Evolutionary conservation across 2,888 invertebrate species (phyloP), one percentile per base, ranked within the genome.

Genomic region (Stenodema calcarata): DNA sequence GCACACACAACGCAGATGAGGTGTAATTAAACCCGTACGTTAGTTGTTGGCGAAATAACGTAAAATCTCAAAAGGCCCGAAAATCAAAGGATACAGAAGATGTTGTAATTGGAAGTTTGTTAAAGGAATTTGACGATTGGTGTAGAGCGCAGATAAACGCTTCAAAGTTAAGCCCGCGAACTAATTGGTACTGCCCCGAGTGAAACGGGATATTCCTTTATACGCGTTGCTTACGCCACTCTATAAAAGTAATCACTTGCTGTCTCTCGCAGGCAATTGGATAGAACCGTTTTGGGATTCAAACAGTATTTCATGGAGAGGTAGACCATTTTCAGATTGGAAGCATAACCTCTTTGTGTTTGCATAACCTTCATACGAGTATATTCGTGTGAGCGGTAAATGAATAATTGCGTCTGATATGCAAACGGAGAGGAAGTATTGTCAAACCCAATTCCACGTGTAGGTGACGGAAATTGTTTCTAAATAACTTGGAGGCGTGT

Each of bases 71-170:
- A 84, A 82, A 84, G 84, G 84, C 28, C 73, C 44, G 73, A 47
- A 82, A 84, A 84, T 84, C 84, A 84, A 84, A 84, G 84, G 84
- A 35, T 84, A 73, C 73, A 84, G 28, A 84, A 84, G 84, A 84
- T 75, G 84, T 84, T 84, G 44, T 84, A 84, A 84, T 84, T 84
- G 84, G 84, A 84, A 35, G 73, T 73, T 84, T 44, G 84, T 47
- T 27, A 84, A 84, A 84, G 84, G 84, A 84, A 70, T 84, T 73
- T 41, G 82, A 69, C 73, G 84, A 73, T 75, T 30, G 44, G 70
- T 47, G 44, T 70, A 47, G 44, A n/a, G 30, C 50, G 11, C 84
- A 28, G 84, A 75, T 84, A 54, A 84, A 75, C 75, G 84, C 84
- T 84, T 84, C 84, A 83, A 83, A 83, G 70, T 35, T 83, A 41